phyloP scores from a whole-genome alignment of 2,888 invertebrate species.

The Hirtodrosophila confusa region DNA sequence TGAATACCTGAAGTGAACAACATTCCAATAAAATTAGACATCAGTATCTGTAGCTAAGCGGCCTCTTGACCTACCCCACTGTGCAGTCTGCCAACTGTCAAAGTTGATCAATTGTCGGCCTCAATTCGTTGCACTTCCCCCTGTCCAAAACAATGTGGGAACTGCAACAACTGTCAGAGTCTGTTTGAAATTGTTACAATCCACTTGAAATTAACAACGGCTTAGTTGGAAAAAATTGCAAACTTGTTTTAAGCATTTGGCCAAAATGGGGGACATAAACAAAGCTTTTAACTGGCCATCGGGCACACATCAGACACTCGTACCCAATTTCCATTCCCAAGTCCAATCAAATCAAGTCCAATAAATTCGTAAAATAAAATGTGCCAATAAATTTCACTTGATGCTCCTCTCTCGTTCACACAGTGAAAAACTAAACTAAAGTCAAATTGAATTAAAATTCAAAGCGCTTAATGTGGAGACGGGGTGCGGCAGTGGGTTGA shows the following conservation, averaged over 20 bases:
- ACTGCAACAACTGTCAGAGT: conserved; percentile 5
- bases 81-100: neutral
- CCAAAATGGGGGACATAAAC: conserved; percentile 32
- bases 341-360: conserved; percentile 60
- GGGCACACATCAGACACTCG: conserved; percentile 40
- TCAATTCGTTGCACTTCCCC: neutral
- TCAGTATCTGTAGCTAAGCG: too few species aligned
- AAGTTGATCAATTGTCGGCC: conserved; percentile 1
- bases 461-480: conserved; percentile 64
- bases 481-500: neutral
- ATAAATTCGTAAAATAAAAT: conserved; percentile 77
- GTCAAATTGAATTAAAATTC: conserved; percentile 78
- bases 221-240: conserved; percentile 8
- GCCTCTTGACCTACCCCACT: too few species aligned
- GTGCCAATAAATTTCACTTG: conserved; percentile 71
- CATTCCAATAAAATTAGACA: too few species aligned
- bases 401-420: conserved; percentile 31
- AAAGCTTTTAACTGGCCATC: conserved; percentile 59
- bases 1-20: too few species aligned
- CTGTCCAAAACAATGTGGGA: neutral
- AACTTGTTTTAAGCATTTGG: conserved; percentile 14
- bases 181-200: conserved; percentile 13
- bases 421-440: conserved; percentile 66
- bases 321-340: conserved; percentile 34
- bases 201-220: conserved; percentile 32